Evolutionary conservation across 2,797 vertebrate genomes (phyloP).

Genomic region (Prunella strophiata): DNA sequence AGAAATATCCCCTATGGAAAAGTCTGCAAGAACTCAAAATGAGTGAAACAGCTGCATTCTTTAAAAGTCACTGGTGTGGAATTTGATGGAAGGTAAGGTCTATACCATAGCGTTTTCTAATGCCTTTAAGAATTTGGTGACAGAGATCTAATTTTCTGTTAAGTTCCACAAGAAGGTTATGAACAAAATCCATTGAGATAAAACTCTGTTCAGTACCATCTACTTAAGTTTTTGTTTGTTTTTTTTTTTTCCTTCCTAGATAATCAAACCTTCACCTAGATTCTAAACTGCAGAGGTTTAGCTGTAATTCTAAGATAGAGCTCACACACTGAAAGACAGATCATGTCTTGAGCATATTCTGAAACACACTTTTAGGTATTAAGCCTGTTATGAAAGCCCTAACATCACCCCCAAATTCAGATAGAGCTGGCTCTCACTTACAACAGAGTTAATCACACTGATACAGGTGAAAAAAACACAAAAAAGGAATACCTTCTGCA

Average conservation of each 20-base stretch:
- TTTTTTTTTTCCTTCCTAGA: background rate
- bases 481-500: background rate
- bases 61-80: slow-evolving; percentile 50
- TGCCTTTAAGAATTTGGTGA: slow-evolving; percentile 14
- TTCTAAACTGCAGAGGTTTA: slow-evolving; percentile 4
- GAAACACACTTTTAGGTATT: background rate
- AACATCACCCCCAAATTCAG: background rate
- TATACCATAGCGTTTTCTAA: background rate
- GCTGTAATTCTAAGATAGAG: slow-evolving; percentile 29
- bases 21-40: slow-evolving; percentile 13
- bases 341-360: background rate
- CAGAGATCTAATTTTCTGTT: slow-evolving; percentile 69
- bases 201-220: background rate
- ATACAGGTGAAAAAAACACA: background rate
- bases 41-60: slow-evolving; percentile 39
- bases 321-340: background rate
- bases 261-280: slow-evolving; percentile 24
- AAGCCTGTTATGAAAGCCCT: background rate
- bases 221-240: background rate
- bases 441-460: background rate
- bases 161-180: slow-evolving; percentile 40
- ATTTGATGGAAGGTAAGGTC: slow-evolving; percentile 54
- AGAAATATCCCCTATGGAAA: slow-evolving; percentile 47
- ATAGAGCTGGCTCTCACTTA: background rate
- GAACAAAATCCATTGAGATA: slow-evolving; percentile 28